Conservation (phyloP, 2,888 invertebrate genomes). For the Encarsia formosa region DNA sequence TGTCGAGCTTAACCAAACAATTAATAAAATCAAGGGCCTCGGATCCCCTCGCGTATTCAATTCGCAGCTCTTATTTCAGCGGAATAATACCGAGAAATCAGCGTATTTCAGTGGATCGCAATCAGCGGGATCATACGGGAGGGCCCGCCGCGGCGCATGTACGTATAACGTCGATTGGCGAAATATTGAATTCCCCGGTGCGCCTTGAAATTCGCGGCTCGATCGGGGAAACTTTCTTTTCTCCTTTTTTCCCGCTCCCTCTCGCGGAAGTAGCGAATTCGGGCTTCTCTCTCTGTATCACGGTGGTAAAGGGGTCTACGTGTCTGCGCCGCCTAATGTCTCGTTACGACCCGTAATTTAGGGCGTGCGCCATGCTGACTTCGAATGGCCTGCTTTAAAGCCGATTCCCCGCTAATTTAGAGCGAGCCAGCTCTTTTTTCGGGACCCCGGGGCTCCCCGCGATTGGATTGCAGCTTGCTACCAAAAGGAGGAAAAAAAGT, state of each 20-base stretch:
- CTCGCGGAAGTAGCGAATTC: too few species aligned
- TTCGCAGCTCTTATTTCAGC: too few species aligned
- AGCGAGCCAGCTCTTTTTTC: conserved; percentile 9
- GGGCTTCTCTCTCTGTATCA: too few species aligned
- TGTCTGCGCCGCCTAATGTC: conserved; percentile 37
- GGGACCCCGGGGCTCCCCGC: neutral
- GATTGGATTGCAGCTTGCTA: too few species aligned
- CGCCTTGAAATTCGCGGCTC: conserved; percentile 27
- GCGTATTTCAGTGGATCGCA: conserved; percentile 19
- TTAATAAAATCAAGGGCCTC: too few species aligned
- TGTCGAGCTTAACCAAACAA: too few species aligned
- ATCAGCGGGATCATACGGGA: conserved; percentile 9
- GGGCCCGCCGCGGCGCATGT: too few species aligned
- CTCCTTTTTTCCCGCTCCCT: neutral
- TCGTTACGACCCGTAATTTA: conserved; percentile 38
- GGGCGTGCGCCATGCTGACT: conserved; percentile 32
- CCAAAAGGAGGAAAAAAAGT: too few species aligned
- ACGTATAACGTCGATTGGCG: conserved; percentile 15
- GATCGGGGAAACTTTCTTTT: neutral
- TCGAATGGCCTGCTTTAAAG: conserved; percentile 36
- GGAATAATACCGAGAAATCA: conserved; percentile 19
- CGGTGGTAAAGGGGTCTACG: conserved; percentile 26
- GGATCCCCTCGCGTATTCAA: too few species aligned
- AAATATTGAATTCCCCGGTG: conserved; percentile 27
- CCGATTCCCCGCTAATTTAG: conserved; percentile 35